Evolutionary conservation across 2,113 vertebrate species (phyloP).

Genomic region (Ochotona princeps): DNA sequence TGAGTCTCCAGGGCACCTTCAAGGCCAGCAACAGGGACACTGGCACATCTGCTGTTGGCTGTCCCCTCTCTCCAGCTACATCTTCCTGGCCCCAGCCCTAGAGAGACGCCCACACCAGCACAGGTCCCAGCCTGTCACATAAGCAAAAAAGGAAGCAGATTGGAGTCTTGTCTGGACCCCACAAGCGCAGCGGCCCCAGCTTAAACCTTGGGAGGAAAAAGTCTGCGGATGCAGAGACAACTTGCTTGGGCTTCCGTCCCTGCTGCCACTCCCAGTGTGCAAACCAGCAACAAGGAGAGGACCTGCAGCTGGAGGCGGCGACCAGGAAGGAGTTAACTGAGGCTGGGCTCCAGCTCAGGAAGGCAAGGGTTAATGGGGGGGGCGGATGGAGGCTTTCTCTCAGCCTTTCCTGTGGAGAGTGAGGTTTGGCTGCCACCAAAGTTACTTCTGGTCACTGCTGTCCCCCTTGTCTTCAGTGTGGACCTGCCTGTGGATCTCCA

Average conservation of each 20-base stretch:
- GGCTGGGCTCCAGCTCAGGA: constrained; percentile 51
- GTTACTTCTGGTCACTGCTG: constrained; percentile 69
- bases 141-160: not conserved
- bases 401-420: constrained; percentile 79
- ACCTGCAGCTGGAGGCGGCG: not conserved
- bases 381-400: constrained; percentile 82
- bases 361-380: constrained; percentile 82
- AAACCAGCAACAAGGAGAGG: not conserved
- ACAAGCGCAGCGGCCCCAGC: accelerated
- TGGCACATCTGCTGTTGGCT: not conserved
- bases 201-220: constrained; percentile 20
- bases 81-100: constrained; percentile 13
- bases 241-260: constrained; percentile 21
- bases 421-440: constrained; percentile 76
- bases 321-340: constrained; percentile 67
- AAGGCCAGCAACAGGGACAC: not conserved
- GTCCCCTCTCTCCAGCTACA: not conserved
- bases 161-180: not conserved
- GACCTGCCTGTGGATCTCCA: constrained; percentile 31
- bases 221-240: not conserved
- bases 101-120: not conserved
- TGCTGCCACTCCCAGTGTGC: not conserved
- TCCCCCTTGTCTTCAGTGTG: constrained; percentile 56
- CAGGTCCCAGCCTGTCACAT: constrained; percentile 38
- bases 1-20: not conserved